Base-by-base conservation (phyloP, 2,113 vertebrate species). In the Prunella himalayana region DNA sequence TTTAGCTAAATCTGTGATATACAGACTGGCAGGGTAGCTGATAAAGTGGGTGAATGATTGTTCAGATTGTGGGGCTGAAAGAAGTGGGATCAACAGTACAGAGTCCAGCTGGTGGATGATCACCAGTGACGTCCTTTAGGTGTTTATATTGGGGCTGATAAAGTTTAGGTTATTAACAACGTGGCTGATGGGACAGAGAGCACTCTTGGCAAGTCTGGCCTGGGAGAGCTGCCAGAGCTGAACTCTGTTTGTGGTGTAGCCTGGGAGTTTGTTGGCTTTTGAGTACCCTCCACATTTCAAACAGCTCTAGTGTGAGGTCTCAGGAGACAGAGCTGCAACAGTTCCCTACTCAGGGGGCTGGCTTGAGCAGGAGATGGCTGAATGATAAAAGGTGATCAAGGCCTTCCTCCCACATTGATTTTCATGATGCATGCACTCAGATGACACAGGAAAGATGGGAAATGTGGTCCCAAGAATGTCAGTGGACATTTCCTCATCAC, bases 41-140 rank as follows among this genome's bases (percentile, higher is more conserved):
- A 71, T 24, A 37, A 75, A 77, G 30, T 50, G 19, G 23, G 8
- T 68, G 23, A 16, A 59, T 14, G 37, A 45, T 6, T 56, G 60
- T 42, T 79, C 64, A 49, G 39, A 35, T 3, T 3, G 2, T 31
- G 35, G 11, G 21, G 15, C 27, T 88, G 15, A 57, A 41, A 63
- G 61, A 41, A 21, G 2, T 81, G 45, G 15, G 6, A 35, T 65
- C 30, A 65, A 44, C 1, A 3, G 33, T 45, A 45, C 39, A 63
- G n/a, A 72, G 72, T 81, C 17, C 87, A 73, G 22, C 15, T 72
- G 44, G 30, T 64, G 57, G 33, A 39, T 66, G 28, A 39, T 35
- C 14, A 11, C 61, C 23, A 5, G 30, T 64, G 49, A 65, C 0
- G 0, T 61, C 22, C 28, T 13, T 75, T 45, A 79, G 7, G 2